Conservation (phyloP, 1,140 invertebrate genomes). For the Nixonia krombeini region DNA sequence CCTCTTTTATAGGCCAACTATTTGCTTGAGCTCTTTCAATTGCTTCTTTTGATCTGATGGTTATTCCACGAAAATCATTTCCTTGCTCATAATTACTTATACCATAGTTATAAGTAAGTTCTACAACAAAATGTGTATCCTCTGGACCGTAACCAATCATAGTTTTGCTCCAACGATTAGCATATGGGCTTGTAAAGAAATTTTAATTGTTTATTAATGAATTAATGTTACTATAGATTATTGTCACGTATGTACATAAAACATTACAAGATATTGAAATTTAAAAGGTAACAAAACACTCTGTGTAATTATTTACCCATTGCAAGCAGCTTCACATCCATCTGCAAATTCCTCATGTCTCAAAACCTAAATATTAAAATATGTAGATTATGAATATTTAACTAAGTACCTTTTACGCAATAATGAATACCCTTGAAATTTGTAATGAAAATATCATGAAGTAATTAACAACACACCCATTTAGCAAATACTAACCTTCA, state of each 20-base stretch:
- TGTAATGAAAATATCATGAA: too few relatives aligned
- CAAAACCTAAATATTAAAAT: too few relatives aligned
- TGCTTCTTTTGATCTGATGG: slow-evolving; percentile 83
- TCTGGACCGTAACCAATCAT: slow-evolving; percentile 99
- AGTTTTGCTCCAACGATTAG: slow-evolving; percentile 98
- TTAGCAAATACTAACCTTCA: slow-evolving; percentile 87
- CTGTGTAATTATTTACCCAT: slow-evolving; percentile 83
- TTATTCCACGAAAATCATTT: slow-evolving; percentile 93
- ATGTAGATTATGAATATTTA: too few relatives aligned
- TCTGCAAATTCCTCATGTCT: slow-evolving; percentile 98
- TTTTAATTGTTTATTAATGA: too few relatives aligned
- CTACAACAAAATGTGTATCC: slow-evolving; percentile 95
- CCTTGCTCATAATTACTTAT: slow-evolving; percentile 86
- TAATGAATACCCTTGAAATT: too few relatives aligned
- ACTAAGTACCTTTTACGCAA: too few relatives aligned
- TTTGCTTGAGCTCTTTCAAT: slow-evolving; percentile 80
- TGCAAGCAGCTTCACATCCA: slow-evolving; percentile 95
- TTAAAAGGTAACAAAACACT: too few relatives aligned
- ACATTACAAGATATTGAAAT: too few relatives aligned
- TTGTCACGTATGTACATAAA: too few relatives aligned
- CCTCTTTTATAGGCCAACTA: slow-evolving; percentile 78
- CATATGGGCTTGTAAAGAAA: slow-evolving; percentile 83
- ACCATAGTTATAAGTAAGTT: slow-evolving; percentile 98
- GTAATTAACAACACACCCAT: too few relatives aligned
- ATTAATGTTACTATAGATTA: too few relatives aligned